Base-by-base conservation (phyloP, 2,888 invertebrate species). In the Oxyteleia sp. region DNA sequence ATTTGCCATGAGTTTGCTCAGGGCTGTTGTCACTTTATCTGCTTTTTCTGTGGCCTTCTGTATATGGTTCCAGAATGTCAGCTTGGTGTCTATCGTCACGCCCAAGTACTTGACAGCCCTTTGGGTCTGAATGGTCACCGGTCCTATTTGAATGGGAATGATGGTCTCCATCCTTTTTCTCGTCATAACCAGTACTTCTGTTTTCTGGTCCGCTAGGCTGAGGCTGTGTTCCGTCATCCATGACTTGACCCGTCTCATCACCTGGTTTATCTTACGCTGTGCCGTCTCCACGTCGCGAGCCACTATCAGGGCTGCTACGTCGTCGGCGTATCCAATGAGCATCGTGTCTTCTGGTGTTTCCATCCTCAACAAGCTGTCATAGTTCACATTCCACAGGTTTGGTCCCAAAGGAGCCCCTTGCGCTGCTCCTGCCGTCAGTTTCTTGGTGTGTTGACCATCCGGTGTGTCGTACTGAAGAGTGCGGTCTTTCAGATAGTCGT, bases 341-440 rank as follows among this genome's bases (percentile, higher is more conserved):
- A n/a, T n/a, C n/a, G n/a, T n/a, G n/a, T n/a, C 10, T 1, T 43
- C 43, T 8, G 43, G 43, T 13, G 13, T 43, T 13, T 43, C 43
- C 13, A 43, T 16, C 13, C 32, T 1, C 32, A 32, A 10, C 1
- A 32, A 1, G 32, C 8, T 32, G 32, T 32, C 32, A 8, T 32
- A 43, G n/a, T 1, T 35, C 8, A 74, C 57, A 75, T 87, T 87
- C 83, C 83, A 88, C 8, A 86, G 68, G 38, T 53, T 53, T 4
- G 84, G 86, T 32, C 83, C 84, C 10, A 84, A 43, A 11, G 75
- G 49, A 0, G 84, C 76, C 3, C 86, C 87, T 51, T 87, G 86
- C 2, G 84, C 71, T 7, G 63, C 75, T 20, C 86, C 81, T n/a
- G 82, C 68, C 11, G 68, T 64, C 29, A 83, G 55, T 35, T 20